Evolutionary conservation across 2,113 vertebrate genomes (phyloP).

Genomic region (Xenotilapia flavipinnis): DNA sequence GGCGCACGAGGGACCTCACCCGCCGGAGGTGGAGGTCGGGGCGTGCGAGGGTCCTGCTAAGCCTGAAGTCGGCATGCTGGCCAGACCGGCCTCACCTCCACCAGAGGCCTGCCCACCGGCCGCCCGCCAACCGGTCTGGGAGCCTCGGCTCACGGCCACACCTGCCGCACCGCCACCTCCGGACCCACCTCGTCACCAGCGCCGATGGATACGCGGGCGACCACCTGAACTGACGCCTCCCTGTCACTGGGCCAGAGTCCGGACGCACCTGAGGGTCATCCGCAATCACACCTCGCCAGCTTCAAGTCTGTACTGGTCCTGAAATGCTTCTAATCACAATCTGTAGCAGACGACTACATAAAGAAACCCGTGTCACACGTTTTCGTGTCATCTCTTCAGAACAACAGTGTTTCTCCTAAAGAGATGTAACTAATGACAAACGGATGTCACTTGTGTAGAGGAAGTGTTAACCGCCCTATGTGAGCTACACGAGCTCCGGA

Average conservation of each 20-base stretch:
- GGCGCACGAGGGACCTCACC: accelerated
- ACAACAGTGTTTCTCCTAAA: neutral
- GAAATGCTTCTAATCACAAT: accelerated
- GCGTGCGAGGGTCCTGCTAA: accelerated
- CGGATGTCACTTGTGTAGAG: neutral
- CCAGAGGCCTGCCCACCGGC: neutral
- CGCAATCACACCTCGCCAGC: accelerated
- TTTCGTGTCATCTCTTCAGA: neutral
- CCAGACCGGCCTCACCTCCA: accelerated
- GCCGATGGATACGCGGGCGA: accelerated
- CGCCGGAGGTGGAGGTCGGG: accelerated
- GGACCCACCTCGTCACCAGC: neutral
- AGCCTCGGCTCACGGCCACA: neutral
- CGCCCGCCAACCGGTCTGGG: neutral
- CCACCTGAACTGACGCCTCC: neutral
- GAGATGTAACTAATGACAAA: accelerated
- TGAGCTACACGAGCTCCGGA: neutral
- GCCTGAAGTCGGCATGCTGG: neutral
- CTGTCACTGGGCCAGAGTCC: neutral
- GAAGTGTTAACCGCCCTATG: neutral
- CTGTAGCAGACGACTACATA: neutral
- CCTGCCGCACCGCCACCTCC: accelerated
- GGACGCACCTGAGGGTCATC: neutral
- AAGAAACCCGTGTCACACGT: neutral
- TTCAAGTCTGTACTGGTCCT: neutral